A percentile compares a stretch with the other conserved stretches of the same genome.
phyloP scores from a whole-genome alignment of 2,113 vertebrate species.

The Nicator chloris region DNA sequence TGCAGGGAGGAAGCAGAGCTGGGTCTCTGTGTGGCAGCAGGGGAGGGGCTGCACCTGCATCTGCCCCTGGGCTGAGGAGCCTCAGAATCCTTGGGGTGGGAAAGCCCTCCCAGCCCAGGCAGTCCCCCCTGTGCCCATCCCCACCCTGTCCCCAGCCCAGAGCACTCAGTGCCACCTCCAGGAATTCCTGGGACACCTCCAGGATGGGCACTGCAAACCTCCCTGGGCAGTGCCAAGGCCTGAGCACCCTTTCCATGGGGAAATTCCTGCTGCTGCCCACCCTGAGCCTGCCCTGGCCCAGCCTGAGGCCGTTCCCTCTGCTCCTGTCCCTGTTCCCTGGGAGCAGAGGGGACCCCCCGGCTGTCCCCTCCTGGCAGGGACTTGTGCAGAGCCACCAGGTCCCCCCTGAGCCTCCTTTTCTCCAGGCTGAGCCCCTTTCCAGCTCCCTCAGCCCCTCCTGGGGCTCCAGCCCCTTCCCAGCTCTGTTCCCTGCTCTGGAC shows the following conservation, averaged over 20 bases:
- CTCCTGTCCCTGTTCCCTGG: not conserved
- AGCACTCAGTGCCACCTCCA: not conserved
- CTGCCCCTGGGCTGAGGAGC: not conserved
- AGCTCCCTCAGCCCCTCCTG: not conserved
- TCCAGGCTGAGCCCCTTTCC: not conserved
- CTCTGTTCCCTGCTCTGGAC: accelerated
- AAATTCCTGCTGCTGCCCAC: not conserved
- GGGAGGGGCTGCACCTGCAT: no score
- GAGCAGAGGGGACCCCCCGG: not conserved
- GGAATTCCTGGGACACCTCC: not conserved
- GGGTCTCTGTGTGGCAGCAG: not conserved
- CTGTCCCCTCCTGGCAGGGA: not conserved
- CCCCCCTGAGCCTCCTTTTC: not conserved
- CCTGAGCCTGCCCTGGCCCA: not conserved
- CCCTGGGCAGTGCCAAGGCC: not conserved
- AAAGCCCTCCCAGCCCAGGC: accelerated
- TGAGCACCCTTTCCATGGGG: not conserved
- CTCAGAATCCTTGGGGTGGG: not conserved
- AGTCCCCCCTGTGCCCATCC: accelerated
- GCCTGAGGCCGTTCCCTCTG: not conserved
- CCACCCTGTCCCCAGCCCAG: not conserved
- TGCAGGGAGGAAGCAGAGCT: not conserved
- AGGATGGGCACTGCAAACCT: not conserved
- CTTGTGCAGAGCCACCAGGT: not conserved
- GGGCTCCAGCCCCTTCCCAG: not conserved